These are phyloP conservation scores for Lissonota sp. DNA, from an alignment of 2,888 invertebrate genomes.

Conservation along the genomic window DNA sequence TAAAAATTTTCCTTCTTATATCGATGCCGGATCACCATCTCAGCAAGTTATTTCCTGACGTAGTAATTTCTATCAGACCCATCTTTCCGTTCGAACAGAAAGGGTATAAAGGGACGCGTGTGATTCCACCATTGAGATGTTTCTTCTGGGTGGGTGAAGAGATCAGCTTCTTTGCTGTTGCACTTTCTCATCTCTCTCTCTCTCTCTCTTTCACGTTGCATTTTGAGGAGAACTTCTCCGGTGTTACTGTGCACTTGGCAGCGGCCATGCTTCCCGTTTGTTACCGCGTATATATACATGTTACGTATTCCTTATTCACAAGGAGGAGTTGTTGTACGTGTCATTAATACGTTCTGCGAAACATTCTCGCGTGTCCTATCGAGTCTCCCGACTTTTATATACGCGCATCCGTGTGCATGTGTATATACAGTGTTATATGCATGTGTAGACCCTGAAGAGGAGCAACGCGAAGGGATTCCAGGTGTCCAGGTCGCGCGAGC, in stretches of 20 bases:
- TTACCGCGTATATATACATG: neutral
- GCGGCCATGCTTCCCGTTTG: slow-evolving; percentile 1
- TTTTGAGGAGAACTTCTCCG: slow-evolving; percentile 27
- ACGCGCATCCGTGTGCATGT: slow-evolving; percentile 8
- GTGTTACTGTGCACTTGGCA: slow-evolving; percentile 22
- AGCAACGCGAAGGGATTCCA: slow-evolving; percentile 57
- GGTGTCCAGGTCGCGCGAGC: slow-evolving; percentile 60
- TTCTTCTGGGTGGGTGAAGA: slow-evolving; percentile 62
- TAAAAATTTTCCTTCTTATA: too few species aligned
- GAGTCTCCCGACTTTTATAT: slow-evolving; percentile 49
- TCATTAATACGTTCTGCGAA: slow-evolving; percentile 66
- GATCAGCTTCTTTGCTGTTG: slow-evolving; percentile 43
- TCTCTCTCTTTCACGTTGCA: slow-evolving; percentile 20
- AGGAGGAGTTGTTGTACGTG: slow-evolving; percentile 57
- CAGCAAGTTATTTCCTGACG: too few species aligned
- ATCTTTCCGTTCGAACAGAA: too few species aligned
- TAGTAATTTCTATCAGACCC: too few species aligned
- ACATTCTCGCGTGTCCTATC: slow-evolving; percentile 66
- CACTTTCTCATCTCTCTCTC: slow-evolving; percentile 12
- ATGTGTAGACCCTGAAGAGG: slow-evolving; percentile 7
- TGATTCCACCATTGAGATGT: slow-evolving; percentile 60
- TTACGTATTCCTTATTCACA: slow-evolving; percentile 39
- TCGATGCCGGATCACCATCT: too few species aligned
- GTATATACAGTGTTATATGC: slow-evolving; percentile 9
- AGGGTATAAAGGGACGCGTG: slow-evolving; percentile 36